A percentile compares a stretch with the other conserved stretches of the same genome.
phyloP scores from a whole-genome alignment of 2,888 invertebrate genomes.

The Rotaria socialis region DNA sequence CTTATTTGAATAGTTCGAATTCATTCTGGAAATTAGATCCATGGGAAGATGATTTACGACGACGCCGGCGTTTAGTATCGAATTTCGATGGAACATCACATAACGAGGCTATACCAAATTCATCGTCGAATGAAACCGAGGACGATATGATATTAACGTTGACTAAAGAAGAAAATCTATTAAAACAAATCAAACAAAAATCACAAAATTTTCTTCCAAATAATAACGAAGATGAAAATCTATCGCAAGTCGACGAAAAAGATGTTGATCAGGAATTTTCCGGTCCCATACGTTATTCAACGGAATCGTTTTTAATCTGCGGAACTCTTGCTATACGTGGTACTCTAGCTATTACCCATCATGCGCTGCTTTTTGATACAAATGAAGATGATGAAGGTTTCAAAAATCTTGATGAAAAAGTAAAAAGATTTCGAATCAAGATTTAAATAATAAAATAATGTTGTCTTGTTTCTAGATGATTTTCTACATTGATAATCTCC shows the following conservation, averaged over 20 bases:
- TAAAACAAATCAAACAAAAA: constrained; percentile 37
- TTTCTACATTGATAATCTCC: constrained; percentile 94
- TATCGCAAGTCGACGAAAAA: constrained; percentile 63
- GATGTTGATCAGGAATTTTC: constrained; percentile 65
- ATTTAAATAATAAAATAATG: background rate
- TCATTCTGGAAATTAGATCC: constrained; percentile 88
- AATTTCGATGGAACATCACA: constrained; percentile 88
- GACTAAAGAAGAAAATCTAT: constrained; percentile 50
- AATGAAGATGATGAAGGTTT: constrained; percentile 93
- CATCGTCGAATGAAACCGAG: constrained; percentile 68
- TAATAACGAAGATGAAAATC: constrained; percentile 77
- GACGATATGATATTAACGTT: constrained; percentile 74
- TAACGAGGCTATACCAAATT: constrained; percentile 69
- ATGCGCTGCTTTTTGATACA: constrained; percentile 96
- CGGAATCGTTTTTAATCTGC: constrained; percentile 61
- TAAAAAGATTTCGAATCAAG: background rate
- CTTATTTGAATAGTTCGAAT: constrained; percentile 59
- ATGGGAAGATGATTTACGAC: constrained; percentile 97
- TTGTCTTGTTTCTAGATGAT: constrained; percentile 61
- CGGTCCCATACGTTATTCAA: constrained; percentile 62
- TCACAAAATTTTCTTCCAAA: background rate
- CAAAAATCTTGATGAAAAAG: constrained; percentile 73
- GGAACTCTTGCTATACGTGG: constrained; percentile 69
- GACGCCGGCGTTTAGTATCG: constrained; percentile 87
- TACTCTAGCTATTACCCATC: constrained; percentile 89